Evolutionary conservation across 2,797 vertebrate species (phyloP).

Genomic region (Clarias fuscus): DNA sequence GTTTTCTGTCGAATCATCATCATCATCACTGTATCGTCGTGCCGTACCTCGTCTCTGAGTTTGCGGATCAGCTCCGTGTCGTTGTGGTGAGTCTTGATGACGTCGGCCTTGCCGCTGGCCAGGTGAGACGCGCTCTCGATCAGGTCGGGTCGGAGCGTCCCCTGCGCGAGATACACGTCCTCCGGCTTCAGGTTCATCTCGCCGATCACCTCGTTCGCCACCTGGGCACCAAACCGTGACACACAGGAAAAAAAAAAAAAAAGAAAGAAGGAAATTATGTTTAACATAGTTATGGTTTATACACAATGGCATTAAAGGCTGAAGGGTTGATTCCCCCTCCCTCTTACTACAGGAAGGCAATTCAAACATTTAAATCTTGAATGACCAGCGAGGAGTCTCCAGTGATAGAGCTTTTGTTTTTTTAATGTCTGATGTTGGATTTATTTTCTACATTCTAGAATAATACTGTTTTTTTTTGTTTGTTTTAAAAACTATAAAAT

Average conservation of each 20-base stretch:
- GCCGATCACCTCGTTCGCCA: conserved; percentile 97
- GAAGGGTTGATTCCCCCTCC: not conserved
- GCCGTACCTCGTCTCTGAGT: conserved; percentile 88
- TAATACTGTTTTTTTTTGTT: too few species aligned
- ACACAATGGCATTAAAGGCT: not conserved
- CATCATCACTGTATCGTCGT: not conserved
- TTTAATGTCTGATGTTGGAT: too few species aligned
- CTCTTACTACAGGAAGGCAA: too few species aligned
- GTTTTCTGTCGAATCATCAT: not conserved
- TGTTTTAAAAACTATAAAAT: too few species aligned
- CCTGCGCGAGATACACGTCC: conserved; percentile 95
- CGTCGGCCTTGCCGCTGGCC: conserved; percentile 93
- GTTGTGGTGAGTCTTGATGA: conserved; percentile 99
- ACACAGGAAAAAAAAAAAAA: not conserved
- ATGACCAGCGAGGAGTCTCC: too few species aligned
- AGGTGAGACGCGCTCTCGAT: conserved; percentile 96
- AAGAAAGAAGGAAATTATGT: not conserved
- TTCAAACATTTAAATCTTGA: too few species aligned
- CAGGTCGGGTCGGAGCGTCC: conserved; percentile 93
- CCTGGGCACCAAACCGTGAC: conserved; percentile 66
- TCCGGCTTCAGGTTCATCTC: conserved; percentile 98
- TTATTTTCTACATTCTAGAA: too few species aligned
- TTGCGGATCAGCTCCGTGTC: conserved; percentile 98
- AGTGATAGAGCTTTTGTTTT: too few species aligned
- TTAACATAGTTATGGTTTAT: not conserved